Evolutionary conservation across 53 echinoderm and acorn worm species (phyloP).

Genomic region (Holothuria leucospilota): DNA sequence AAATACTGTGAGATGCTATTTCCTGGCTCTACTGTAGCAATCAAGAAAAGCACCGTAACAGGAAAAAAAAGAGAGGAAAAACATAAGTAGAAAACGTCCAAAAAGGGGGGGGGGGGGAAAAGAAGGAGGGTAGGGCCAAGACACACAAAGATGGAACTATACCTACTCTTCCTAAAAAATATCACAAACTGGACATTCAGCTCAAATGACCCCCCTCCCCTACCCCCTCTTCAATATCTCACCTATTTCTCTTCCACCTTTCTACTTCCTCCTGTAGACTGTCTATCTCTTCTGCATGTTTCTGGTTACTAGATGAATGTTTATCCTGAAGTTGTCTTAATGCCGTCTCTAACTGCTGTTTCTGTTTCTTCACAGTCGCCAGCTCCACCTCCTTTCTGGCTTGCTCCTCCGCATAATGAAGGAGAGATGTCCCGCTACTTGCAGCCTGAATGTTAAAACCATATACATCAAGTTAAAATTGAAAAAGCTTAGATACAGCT

Average conservation of each 20-base stretch:
- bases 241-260: constrained; percentile 95
- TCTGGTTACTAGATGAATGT: constrained; percentile 72
- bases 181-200: no score
- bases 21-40: no score
- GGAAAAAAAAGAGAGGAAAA: no score
- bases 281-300: constrained; percentile 82
- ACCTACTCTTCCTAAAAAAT: no score
- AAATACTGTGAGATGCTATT: no score
- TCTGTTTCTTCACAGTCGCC: constrained; percentile 73
- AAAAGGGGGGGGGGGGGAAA: no score
- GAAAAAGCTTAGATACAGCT: background rate
- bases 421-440: constrained; percentile 74
- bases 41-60: no score
- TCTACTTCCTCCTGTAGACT: constrained; percentile 85
- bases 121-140: no score
- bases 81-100: no score
- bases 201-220: no score
- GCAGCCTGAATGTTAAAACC: constrained; percentile 50
- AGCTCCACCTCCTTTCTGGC: constrained; percentile 94
- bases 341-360: constrained; percentile 90
- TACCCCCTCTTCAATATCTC: background rate
- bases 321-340: constrained; percentile 98
- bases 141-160: no score
- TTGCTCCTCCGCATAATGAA: constrained; percentile 94
- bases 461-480: background rate